These are phyloP conservation scores for Ranitomeya imitator DNA, from an alignment of 2,113 vertebrate genomes.

Conservation along the genomic window DNA sequence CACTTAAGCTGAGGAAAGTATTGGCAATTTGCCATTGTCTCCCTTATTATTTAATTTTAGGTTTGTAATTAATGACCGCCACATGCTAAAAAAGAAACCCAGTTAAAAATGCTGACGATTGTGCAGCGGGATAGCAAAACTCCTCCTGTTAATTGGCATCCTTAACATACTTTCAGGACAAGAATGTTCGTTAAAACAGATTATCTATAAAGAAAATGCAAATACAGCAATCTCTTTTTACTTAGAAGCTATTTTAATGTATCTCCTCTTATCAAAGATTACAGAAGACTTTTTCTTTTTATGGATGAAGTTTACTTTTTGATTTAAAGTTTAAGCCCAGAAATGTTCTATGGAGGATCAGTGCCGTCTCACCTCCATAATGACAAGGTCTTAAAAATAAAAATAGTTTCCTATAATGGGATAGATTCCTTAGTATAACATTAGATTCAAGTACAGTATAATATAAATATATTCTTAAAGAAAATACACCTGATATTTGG, in stretches of 20 bases:
- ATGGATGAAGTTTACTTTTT: not conserved
- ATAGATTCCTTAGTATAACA: no score
- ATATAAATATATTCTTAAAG: no score
- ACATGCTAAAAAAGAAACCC: constrained; percentile 15
- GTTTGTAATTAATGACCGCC: constrained; percentile 48
- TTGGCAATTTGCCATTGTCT: constrained; percentile 40
- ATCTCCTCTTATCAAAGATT: not conserved
- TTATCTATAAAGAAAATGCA: constrained; percentile 2
- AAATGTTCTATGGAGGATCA: not conserved
- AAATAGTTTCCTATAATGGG: no score
- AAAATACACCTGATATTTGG: no score
- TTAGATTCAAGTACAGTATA: no score
- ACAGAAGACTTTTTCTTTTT: not conserved
- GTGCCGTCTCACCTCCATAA: not conserved
- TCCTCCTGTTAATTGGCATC: constrained; percentile 50
- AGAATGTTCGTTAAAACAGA: not conserved
- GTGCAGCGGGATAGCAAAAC: not conserved
- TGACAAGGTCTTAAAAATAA: not conserved
- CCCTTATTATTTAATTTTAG: constrained; percentile 39
- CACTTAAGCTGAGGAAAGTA: not conserved
- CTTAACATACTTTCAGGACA: not conserved
- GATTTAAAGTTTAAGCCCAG: not conserved
- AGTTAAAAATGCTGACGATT: constrained; percentile 32
- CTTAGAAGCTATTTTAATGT: not conserved
- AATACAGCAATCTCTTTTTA: not conserved